Percentiles rank a stretch among this genome's conserved stretches.
Evolutionary conservation across 2,113 vertebrate species (phyloP).

Genomic region (Hiodon alosoides): DNA sequence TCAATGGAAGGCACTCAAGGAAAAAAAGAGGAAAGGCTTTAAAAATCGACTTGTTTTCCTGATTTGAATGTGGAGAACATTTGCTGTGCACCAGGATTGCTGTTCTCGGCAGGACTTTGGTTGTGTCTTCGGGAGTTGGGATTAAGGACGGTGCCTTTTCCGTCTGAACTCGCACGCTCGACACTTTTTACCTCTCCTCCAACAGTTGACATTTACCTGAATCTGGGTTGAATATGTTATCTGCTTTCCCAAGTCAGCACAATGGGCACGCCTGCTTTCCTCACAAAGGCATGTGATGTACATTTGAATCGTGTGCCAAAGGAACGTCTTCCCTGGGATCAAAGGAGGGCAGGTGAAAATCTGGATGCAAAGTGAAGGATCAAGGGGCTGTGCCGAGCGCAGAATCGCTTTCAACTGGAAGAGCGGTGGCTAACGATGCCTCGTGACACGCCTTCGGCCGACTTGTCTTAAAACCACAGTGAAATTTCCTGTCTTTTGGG

Average conservation of each 20-base stretch:
- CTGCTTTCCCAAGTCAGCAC: not conserved
- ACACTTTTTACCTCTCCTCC: not conserved
- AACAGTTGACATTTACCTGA: not conserved
- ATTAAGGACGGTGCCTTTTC: no score
- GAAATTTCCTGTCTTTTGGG: no score
- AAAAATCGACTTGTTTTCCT: no score
- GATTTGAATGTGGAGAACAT: no score
- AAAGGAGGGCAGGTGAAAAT: not conserved
- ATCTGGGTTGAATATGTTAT: not conserved
- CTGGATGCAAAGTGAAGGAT: not conserved
- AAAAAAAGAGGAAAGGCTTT: no score
- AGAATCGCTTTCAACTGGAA: not conserved
- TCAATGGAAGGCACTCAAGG: no score
- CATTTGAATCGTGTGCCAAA: not conserved
- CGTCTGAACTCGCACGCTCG: no score
- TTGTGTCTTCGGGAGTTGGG: not conserved
- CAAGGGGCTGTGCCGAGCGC: not conserved
- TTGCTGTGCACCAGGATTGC: no score
- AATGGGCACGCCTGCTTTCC: no score
- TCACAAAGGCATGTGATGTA: not conserved
- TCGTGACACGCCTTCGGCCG: not conserved
- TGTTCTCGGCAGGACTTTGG: not conserved
- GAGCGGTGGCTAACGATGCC: not conserved
- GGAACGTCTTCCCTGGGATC: not conserved
- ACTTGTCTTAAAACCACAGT: not conserved